A percentile compares a stretch with the other conserved stretches of the same genome.
phyloP scores from a whole-genome alignment of 2,113 vertebrate genomes.

The Kobus ellipsiprymnus region DNA sequence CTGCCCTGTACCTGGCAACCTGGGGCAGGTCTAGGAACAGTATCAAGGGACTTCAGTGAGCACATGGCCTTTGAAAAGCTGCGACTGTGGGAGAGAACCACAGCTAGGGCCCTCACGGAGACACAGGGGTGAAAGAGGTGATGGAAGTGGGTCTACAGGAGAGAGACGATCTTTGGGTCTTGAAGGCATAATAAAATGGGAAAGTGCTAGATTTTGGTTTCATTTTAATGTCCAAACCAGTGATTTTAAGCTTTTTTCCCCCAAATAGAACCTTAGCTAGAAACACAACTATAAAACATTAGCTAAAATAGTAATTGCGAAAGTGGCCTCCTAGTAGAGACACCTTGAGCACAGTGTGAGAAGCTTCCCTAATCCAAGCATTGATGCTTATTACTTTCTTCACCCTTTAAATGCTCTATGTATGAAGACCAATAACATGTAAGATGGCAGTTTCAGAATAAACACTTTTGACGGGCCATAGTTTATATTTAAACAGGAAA shows the following conservation, averaged over 20 bases:
- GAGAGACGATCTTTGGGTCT: neutral
- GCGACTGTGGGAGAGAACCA: neutral
- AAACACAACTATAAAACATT: neutral
- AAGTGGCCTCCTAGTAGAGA: neutral
- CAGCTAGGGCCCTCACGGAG: neutral
- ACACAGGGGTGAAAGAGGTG: neutral
- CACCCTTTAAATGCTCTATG: neutral
- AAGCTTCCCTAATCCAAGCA: neutral
- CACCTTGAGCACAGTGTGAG: neutral
- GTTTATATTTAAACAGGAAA: constrained; percentile 5
- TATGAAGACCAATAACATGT: neutral
- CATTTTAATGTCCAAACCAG: neutral
- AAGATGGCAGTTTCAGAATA: constrained; percentile 8
- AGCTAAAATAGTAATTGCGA: neutral
- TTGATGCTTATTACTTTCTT: constrained; percentile 4
- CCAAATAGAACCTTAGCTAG: neutral
- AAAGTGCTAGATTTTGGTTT: neutral
- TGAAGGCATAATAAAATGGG: neutral
- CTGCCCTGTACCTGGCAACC: neutral
- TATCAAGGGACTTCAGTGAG: neutral
- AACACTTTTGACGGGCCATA: neutral
- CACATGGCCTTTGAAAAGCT: neutral
- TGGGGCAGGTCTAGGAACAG: neutral
- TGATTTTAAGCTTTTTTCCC: neutral
- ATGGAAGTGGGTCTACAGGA: neutral